Percentiles rank a stretch among this genome's conserved stretches.
These are phyloP conservation scores for Thymelicus acteon DNA, from an alignment of 2,888 invertebrate genomes.

Conservation along the genomic window DNA sequence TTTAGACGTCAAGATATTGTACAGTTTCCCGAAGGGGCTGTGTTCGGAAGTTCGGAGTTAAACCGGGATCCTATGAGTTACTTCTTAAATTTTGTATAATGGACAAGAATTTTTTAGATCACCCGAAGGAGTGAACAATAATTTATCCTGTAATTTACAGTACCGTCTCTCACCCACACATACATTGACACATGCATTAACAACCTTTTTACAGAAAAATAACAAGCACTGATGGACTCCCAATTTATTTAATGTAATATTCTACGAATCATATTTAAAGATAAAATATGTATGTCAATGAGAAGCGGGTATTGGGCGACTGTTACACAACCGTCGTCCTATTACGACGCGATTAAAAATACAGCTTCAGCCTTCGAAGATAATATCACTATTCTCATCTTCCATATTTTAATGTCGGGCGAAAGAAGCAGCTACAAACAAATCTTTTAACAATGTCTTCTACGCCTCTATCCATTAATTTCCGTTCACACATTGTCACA, in stretches of 20 bases:
- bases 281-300: slow-evolving; percentile 27
- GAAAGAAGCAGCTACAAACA: slow-evolving; percentile 33
- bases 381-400: slow-evolving; percentile 11
- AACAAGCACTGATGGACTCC: background rate
- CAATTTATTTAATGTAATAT: background rate
- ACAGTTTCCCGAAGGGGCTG: too few relatives aligned
- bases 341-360: slow-evolving; percentile 32
- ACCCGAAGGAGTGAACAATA: too few relatives aligned
- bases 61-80: too few relatives aligned
- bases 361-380: slow-evolving; percentile 28
- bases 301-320: slow-evolving; percentile 12
- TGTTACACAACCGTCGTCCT: slow-evolving; percentile 32
- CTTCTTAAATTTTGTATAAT: too few relatives aligned
- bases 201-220: too few relatives aligned
- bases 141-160: too few relatives aligned
- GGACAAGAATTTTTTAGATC: too few relatives aligned
- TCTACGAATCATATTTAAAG: slow-evolving; percentile 16
- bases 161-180: too few relatives aligned
- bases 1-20: too few relatives aligned
- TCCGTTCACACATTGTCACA: slow-evolving; percentile 45
- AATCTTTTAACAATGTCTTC: slow-evolving; percentile 35
- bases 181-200: too few relatives aligned
- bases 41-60: too few relatives aligned
- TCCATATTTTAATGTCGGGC: slow-evolving; percentile 16
- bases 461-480: slow-evolving; percentile 40